Base-by-base conservation (phyloP, 2,797 vertebrate genomes). In the Oryzias sinensis region DNA sequence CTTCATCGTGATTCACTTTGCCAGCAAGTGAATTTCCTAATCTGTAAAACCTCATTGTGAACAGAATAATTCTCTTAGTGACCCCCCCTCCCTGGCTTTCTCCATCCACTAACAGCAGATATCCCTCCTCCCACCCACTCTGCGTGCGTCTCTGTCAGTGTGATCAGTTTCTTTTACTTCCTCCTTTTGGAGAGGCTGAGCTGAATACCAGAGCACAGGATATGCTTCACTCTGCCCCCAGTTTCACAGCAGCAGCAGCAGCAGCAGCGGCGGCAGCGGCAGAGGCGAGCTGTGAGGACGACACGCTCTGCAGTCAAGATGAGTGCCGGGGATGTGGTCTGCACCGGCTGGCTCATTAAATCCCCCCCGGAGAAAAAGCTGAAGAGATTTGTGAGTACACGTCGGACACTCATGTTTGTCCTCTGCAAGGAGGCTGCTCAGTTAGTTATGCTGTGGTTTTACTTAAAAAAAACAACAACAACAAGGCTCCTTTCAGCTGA, bases 291-390 rank as follows among this genome's bases (percentile, higher is more conserved):
- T 54, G 71, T 67, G 70, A 84, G 81, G 76, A 86, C 80, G 59
- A 82, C 78, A 73, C 81, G 9, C 81, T 85, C 79, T 85, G 84
- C 85, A 85, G 88, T 80, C 91, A 93, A 89, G 80, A 98, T 98
- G 96, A 98, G 96, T 87, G 81, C 93, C 18, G 96, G 94, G 81
- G 95, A 97, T 90, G 93, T 95, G 61, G 95, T 99, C 73, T 96
- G 93, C 90, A 94, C 90, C 7, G 96, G 97, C 85, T 98, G 97
- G 97, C 95, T 98, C 74, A 94, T 98, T 88, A 98, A 97, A 92
- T 98, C 97, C 47, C 97, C 96, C 77, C 97, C 97, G 2, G 97
- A 98, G 89, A 97, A 94, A 90, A 98, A 99, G 87, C 92, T 99
- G 48, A 98, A 97, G 91, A 91, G 96, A 95, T 98, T 97, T 85